Percentiles rank a stretch among this genome's conserved stretches.
phyloP scores from a whole-genome alignment of 2,113 vertebrate species.

The Tichodroma muraria region DNA sequence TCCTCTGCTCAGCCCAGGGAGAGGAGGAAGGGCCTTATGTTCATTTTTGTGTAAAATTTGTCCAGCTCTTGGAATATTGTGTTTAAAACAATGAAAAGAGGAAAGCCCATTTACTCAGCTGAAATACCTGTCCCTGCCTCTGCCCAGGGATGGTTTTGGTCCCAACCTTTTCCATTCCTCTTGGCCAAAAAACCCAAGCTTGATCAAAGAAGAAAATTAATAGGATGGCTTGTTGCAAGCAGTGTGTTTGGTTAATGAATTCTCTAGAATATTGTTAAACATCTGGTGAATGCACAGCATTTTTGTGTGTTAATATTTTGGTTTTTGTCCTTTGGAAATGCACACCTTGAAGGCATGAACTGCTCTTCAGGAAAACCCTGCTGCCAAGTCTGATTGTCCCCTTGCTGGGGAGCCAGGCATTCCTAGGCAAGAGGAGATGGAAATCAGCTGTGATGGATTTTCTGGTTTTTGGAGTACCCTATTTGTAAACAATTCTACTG shows the following conservation, averaged over 20 bases:
- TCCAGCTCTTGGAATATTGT: background rate
- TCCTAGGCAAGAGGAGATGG: background rate
- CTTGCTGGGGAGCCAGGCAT: background rate
- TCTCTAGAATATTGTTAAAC: background rate
- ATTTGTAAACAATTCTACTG: background rate
- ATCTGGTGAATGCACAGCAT: background rate
- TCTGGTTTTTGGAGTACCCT: background rate
- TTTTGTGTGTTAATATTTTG: background rate
- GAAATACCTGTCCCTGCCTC: background rate
- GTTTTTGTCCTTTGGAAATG: background rate
- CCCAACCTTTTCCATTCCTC: background rate
- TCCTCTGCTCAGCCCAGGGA: background rate
- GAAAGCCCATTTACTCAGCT: background rate
- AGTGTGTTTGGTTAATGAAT: background rate
- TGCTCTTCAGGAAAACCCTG: background rate
- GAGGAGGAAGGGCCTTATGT: background rate
- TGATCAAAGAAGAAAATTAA: background rate
- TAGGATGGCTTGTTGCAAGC: background rate
- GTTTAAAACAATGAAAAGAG: background rate
- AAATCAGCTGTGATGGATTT: background rate
- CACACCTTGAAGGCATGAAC: background rate
- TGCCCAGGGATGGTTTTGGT: background rate
- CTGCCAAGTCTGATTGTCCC: background rate
- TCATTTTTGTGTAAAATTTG: background rate
- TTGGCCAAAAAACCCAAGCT: rapidly evolving